These are phyloP conservation scores for Meriones psammophilus DNA, from an alignment of 2,797 vertebrate genomes.

Conservation along the genomic window DNA sequence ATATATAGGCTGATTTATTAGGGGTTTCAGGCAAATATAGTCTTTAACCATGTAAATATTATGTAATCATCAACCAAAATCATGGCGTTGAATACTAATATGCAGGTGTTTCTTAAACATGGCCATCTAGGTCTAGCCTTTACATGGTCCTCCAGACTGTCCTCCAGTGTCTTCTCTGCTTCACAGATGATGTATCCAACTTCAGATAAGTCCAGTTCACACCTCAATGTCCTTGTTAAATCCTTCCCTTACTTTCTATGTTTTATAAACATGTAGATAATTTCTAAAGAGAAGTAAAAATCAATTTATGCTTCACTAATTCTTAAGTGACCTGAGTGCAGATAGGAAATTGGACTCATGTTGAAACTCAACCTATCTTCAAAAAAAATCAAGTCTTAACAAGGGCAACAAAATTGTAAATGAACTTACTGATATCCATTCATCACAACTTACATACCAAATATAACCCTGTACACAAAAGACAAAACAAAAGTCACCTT, in stretches of 20 bases:
- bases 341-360: not conserved
- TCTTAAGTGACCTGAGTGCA: not conserved
- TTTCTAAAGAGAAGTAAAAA: constrained; percentile 32
- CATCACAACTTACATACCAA: not conserved
- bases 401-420: not conserved
- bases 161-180: not conserved
- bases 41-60: not conserved
- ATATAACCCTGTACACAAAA: constrained; percentile 36
- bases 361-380: not conserved
- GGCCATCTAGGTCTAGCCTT: not conserved
- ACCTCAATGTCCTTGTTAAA: not conserved
- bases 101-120: not conserved
- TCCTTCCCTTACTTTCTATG: not conserved
- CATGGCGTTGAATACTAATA: not conserved
- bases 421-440: not conserved
- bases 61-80: not conserved
- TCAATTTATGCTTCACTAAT: not conserved
- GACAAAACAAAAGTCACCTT: constrained; percentile 2
- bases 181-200: not conserved
- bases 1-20: not conserved
- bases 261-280: not conserved
- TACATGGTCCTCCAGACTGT: not conserved
- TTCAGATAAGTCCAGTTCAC: not conserved
- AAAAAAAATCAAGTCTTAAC: constrained; percentile 21
- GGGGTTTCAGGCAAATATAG: not conserved